These are phyloP conservation scores for Triplophysa yarkandensis DNA, from an alignment of 2,797 vertebrate genomes.

Conservation along the genomic window DNA sequence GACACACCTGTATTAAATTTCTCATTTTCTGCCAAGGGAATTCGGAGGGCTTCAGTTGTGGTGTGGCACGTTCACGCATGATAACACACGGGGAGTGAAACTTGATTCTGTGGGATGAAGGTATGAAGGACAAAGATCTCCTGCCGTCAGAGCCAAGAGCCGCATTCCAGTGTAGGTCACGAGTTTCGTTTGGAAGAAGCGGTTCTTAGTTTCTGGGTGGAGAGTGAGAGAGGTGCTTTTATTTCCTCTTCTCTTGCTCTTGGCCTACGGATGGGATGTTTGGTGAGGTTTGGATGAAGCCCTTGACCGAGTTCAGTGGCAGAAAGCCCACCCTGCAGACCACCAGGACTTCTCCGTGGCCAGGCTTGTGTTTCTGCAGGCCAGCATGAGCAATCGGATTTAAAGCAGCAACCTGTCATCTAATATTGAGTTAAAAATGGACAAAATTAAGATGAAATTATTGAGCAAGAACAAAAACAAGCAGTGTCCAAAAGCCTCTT, in stretches of 20 bases:
- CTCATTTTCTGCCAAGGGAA: background rate
- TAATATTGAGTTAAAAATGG: no score
- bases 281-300: conserved; percentile 48
- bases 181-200: background rate
- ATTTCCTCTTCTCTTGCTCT: conserved; percentile 1
- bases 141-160: conserved; percentile 6
- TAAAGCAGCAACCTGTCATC: no score
- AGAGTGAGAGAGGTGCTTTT: conserved; percentile 14
- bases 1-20: background rate
- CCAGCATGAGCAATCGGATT: background rate
- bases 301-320: conserved; percentile 44
- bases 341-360: conserved; percentile 7
- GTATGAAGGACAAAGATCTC: conserved; percentile 12
- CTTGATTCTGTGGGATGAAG: conserved; percentile 5
- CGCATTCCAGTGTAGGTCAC: conserved; percentile 27
- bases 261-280: conserved; percentile 25
- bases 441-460: no score
- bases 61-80: background rate
- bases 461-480: no score
- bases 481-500: no score
- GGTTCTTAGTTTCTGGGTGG: background rate
- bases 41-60: background rate
- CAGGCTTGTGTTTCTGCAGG: conserved; percentile 4
- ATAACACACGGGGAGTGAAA: conserved; percentile 10
- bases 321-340: conserved; percentile 32